These are phyloP conservation scores for Sylvietta virens DNA, from an alignment of 2,113 vertebrate genomes.

Conservation along the genomic window DNA sequence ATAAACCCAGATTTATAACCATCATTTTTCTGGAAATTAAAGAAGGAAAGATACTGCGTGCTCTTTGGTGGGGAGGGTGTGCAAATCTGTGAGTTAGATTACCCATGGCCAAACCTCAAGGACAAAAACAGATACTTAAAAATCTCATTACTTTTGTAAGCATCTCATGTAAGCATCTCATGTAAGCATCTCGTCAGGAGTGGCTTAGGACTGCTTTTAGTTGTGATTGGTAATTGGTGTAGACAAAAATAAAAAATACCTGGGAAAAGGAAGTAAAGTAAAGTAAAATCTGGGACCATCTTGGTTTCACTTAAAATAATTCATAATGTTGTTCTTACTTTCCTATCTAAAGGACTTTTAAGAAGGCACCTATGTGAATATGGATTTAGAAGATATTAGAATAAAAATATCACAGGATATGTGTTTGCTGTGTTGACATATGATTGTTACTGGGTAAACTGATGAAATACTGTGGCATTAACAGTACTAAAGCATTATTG, in stretches of 20 bases:
- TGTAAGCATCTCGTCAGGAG: rapidly evolving
- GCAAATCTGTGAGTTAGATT: background rate
- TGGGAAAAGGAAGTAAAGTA: background rate
- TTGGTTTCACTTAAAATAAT: background rate
- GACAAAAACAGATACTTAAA: background rate
- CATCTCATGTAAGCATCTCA: background rate
- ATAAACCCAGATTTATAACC: background rate
- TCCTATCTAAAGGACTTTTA: background rate
- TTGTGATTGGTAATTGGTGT: background rate
- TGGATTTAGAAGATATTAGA: background rate
- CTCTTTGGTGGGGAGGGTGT: background rate
- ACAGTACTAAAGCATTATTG: background rate
- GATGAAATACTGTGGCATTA: background rate
- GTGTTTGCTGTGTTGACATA: background rate
- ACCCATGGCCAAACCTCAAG: background rate
- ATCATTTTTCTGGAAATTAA: background rate
- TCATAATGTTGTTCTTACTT: background rate
- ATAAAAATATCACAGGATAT: background rate
- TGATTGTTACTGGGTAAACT: background rate
- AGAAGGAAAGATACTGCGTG: background rate
- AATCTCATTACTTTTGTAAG: background rate
- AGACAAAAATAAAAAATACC: background rate
- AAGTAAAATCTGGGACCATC: background rate
- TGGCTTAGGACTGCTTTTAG: background rate
- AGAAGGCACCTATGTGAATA: background rate